phyloP scores from a whole-genome alignment of 2,113 vertebrate genomes.

The Poeciliopsis retropinna region DNA sequence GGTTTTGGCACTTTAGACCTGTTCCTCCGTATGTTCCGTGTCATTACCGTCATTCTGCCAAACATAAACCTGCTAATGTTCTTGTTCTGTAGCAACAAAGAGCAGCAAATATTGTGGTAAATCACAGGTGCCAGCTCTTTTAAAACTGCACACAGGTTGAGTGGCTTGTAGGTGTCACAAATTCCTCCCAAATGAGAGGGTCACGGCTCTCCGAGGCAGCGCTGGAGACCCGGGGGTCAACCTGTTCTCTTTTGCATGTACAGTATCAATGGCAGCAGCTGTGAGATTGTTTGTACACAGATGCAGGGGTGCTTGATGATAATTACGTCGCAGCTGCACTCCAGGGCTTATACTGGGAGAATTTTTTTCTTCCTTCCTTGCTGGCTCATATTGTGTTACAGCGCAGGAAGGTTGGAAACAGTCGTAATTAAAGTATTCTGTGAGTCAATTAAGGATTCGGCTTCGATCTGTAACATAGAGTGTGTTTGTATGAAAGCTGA shows the following conservation, averaged over 20 bases:
- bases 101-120: constrained; percentile 10
- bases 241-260: constrained; percentile 65
- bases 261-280: constrained; percentile 79
- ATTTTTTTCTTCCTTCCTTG: constrained; percentile 27
- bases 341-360: constrained; percentile 41
- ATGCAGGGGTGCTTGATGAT: constrained; percentile 77
- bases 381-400: constrained; percentile 59
- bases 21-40: neutral
- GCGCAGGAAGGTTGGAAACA: constrained; percentile 76
- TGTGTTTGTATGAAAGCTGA: neutral
- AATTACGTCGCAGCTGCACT: constrained; percentile 82
- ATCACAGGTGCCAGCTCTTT: constrained; percentile 40
- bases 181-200: constrained; percentile 48
- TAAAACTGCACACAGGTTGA: constrained; percentile 60
- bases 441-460: constrained; percentile 74
- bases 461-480: constrained; percentile 16
- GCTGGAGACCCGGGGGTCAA: constrained; percentile 55
- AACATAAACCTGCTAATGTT: constrained; percentile 34
- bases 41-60: constrained; percentile 14
- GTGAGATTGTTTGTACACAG: constrained; percentile 83
- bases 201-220: constrained; percentile 33
- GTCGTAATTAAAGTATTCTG: constrained; percentile 79
- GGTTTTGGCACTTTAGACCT: constrained; percentile 12
- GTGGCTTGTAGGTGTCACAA: constrained; percentile 55
- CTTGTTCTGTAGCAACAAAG: constrained; percentile 18